phyloP scores from a whole-genome alignment of 2,113 vertebrate species.

The Anas platyrhynchos region DNA sequence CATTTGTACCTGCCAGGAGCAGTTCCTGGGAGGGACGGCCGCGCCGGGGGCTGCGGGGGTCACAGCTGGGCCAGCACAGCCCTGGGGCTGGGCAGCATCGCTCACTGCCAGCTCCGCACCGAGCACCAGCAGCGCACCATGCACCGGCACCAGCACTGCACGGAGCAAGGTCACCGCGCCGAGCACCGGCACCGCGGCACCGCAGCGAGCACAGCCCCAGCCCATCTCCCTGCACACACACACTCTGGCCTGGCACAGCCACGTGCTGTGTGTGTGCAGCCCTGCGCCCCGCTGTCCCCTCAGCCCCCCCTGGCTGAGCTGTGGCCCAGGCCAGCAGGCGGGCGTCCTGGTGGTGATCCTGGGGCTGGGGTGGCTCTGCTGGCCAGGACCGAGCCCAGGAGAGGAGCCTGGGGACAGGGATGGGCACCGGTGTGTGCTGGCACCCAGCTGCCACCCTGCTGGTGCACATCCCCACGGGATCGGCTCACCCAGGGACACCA shows the following conservation, averaged over 20 bases:
- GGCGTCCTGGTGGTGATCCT: not conserved
- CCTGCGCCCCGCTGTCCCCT: rapidly evolving
- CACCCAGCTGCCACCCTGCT: not conserved
- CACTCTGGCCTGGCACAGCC: not conserved
- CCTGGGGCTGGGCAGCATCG: not conserved
- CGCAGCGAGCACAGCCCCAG: not conserved
- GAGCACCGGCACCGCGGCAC: too few species aligned
- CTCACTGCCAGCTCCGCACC: not conserved
- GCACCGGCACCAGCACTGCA: not conserved
- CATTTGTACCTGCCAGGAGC: constrained; percentile 35
- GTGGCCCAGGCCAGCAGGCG: not conserved
- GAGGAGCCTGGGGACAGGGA: not conserved
- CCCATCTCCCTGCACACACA: not conserved
- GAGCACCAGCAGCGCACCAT: not conserved
- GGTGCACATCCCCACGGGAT: too few species aligned
- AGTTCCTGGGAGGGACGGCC: constrained; percentile 37
- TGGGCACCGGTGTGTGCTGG: rapidly evolving
- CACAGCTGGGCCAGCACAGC: constrained; percentile 17
- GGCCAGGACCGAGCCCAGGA: rapidly evolving
- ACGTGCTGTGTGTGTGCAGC: not conserved
- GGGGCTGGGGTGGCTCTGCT: not conserved
- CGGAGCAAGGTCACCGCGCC: not conserved
- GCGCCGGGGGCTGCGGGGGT: not conserved
- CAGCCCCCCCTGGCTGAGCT: not conserved
- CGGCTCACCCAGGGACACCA: rapidly evolving